phyloP scores from a whole-genome alignment of 53 echinoderm and acorn worm genomes.

The Echinometra lucunter region DNA sequence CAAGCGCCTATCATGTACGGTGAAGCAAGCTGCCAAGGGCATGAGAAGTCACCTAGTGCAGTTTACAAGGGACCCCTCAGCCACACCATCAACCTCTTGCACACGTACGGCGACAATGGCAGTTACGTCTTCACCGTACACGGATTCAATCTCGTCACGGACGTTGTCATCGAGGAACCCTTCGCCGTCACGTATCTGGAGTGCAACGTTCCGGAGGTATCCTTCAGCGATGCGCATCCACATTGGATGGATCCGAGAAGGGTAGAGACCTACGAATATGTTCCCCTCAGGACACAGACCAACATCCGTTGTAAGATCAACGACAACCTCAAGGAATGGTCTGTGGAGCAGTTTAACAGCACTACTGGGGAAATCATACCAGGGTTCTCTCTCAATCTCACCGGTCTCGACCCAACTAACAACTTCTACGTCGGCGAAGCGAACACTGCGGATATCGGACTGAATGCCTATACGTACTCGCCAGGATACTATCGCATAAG shows the following conservation, averaged over 20 bases:
- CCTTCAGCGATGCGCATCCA: slow-evolving; percentile 77
- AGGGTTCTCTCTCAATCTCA: slow-evolving; percentile 63
- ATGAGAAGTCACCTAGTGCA: slow-evolving; percentile 54
- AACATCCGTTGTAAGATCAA: slow-evolving; percentile 68
- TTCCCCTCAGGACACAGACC: slow-evolving; percentile 74
- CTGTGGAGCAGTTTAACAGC: slow-evolving; percentile 60
- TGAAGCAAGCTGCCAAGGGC: slow-evolving; percentile 68
- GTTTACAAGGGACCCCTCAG: slow-evolving; percentile 34
- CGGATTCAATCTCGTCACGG: slow-evolving; percentile 82
- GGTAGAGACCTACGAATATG: slow-evolving; percentile 55
- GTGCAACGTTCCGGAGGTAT: slow-evolving; percentile 78
- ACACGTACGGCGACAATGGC: slow-evolving; percentile 72
- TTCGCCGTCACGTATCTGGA: slow-evolving; percentile 74
- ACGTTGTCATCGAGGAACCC: slow-evolving; percentile 36
- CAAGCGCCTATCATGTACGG: slow-evolving; percentile 55
- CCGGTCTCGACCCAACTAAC: slow-evolving; percentile 24
- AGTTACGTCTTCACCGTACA: slow-evolving; percentile 62
- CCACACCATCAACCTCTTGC: slow-evolving; percentile 45
- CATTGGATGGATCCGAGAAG: slow-evolving; percentile 72
- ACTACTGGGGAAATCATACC: slow-evolving; percentile 47
- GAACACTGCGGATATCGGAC: slow-evolving; percentile 76
- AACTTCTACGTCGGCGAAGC: slow-evolving; percentile 74
- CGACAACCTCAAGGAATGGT: slow-evolving; percentile 77
- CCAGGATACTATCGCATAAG: slow-evolving; percentile 76
- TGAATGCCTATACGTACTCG: slow-evolving; percentile 74